Base-by-base conservation (phyloP, 2,888 invertebrate genomes). In the Falcaria lacertinaria region DNA sequence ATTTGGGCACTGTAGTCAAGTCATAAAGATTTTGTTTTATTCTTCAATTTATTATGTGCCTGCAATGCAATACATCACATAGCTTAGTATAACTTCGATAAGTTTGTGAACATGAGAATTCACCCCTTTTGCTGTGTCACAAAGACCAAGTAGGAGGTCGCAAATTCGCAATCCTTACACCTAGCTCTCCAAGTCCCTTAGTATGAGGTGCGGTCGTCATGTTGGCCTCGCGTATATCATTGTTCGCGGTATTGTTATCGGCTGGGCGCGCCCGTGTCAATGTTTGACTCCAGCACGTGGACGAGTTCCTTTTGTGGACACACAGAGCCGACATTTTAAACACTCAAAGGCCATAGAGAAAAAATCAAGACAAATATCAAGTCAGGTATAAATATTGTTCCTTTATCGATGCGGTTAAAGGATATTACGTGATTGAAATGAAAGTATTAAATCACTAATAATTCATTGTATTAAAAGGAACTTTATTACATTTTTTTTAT, bases 171-270 rank as follows among this genome's bases (percentile, higher is more conserved):
- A 28, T 33, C 34, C 33, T 36, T 16, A 15, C 34, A 39, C 11
- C 11, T 7, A 28, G 28, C 11, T 11, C 11, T 11, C 2, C 0
- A 11, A 28, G 28, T 28, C 11, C 11, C 28, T 3, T 28, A 28
- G 38, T 40, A 47, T 54, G 60, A 67, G 48, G 70, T 62, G 64
- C 59, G 54, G 48, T 47, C 45, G 43, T 28, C 11, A 33, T 35
- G 38, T 45, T 42, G 46, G 55, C 66, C 68, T 71, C 70, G 69
- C 61, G 64, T 63, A 64, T 60, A 60, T 57, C 60, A 66, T 71
- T 75, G 76, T 79, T 78, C 72, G 70, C 64, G 56, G 73, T 73
- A 80, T 77, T 79, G 80, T 80, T 80, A 80, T 80, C 80, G 65
- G 60, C 43, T 65, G 74, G 83, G 83, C 65, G 84, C 80, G 84